Percentiles rank a stretch among this genome's conserved stretches.
These are phyloP conservation scores for Onthophagus sagittarius DNA, from an alignment of 2,888 invertebrate species.

Conservation along the genomic window DNA sequence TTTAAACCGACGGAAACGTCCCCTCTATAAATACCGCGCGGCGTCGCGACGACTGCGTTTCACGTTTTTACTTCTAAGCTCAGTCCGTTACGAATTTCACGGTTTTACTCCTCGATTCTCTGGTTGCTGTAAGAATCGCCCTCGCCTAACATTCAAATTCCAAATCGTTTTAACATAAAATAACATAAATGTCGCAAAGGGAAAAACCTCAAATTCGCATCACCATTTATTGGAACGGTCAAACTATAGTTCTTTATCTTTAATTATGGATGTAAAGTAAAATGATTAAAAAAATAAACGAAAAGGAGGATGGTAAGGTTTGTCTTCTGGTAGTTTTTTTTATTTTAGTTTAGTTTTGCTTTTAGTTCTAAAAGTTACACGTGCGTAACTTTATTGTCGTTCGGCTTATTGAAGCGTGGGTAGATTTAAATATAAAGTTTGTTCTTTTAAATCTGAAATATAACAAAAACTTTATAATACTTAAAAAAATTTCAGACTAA, in stretches of 20 bases:
- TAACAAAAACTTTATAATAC: too few relatives aligned
- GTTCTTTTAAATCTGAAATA: too few relatives aligned
- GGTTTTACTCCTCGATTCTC: too few relatives aligned
- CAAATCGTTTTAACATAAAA: neutral
- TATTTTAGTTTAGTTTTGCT: neutral
- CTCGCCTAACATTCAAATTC: too few relatives aligned
- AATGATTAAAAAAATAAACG: neutral
- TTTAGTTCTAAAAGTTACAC: neutral
- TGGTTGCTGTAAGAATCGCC: too few relatives aligned
- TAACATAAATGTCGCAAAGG: conserved; percentile 58
- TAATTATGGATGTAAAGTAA: neutral
- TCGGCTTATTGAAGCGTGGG: neutral
- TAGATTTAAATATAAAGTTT: neutral
- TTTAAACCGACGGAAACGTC: neutral
- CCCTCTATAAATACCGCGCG: neutral
- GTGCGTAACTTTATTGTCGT: neutral
- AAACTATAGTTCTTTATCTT: conserved; percentile 64
- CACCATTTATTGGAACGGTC: conserved; percentile 64
- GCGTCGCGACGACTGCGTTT: neutral
- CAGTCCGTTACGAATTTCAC: neutral
- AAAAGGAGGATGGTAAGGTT: neutral
- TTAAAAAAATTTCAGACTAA: too few relatives aligned
- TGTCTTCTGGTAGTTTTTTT: neutral
- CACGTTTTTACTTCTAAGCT: neutral
- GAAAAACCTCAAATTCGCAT: conserved; percentile 63